Percentiles rank a stretch among this genome's conserved stretches.
Evolutionary conservation across 2,797 vertebrate species (phyloP).

Genomic region (Eulemur coronatus): DNA sequence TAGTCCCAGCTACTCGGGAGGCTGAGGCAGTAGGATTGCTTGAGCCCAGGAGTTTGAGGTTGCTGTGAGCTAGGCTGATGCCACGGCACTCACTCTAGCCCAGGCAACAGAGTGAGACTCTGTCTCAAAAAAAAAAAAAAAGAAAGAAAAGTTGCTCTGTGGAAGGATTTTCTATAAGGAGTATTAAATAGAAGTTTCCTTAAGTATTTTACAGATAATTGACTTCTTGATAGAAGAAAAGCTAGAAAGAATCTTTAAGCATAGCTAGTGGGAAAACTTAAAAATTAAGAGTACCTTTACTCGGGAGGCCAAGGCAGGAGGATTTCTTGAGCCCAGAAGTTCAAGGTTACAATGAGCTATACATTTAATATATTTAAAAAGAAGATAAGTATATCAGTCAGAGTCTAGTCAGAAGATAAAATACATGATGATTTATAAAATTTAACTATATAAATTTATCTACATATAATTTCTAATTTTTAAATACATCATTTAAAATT

Average conservation of each 20-base stretch:
- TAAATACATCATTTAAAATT: not conserved
- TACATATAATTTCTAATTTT: not conserved
- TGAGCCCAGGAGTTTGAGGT: too few relatives aligned
- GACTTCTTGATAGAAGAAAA: not conserved
- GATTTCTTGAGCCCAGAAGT: too few relatives aligned
- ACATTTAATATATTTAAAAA: not conserved
- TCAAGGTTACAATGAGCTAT: too few relatives aligned
- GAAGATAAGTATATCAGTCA: not conserved
- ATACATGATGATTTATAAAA: not conserved
- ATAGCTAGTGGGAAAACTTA: not conserved
- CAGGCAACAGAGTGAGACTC: too few relatives aligned
- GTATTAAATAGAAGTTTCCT: not conserved
- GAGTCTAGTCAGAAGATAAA: not conserved
- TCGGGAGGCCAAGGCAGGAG: too few relatives aligned
- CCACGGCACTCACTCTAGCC: too few relatives aligned
- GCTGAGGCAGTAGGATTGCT: too few relatives aligned
- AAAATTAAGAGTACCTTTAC: not conserved
- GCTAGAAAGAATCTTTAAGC: not conserved
- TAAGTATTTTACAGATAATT: not conserved
- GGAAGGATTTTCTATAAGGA: not conserved
- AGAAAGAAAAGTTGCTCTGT: not conserved
- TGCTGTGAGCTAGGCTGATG: too few relatives aligned
- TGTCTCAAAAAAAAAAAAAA: too few relatives aligned
- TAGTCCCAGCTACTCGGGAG: too few relatives aligned
- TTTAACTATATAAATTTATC: not conserved